phyloP scores from a whole-genome alignment of 2,888 invertebrate genomes.

The Polymixis lichenea region DNA sequence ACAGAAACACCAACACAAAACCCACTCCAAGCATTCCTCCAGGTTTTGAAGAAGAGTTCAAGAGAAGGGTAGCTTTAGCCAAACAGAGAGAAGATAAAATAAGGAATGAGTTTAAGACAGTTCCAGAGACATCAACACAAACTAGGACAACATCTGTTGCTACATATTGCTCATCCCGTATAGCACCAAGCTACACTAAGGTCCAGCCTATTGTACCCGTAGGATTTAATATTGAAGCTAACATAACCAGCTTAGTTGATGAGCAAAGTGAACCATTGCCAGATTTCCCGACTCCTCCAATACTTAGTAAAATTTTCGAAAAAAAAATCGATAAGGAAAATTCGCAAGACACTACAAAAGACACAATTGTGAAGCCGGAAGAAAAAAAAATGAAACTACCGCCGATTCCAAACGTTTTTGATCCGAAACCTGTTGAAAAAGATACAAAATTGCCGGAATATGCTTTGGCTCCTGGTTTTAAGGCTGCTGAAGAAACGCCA shows the following conservation, averaged over 20 bases:
- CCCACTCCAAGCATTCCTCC: constrained; percentile 78
- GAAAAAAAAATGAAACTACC: constrained; percentile 39
- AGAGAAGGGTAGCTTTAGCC: constrained; percentile 56
- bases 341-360: not conserved
- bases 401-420: constrained; percentile 38
- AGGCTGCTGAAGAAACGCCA: constrained; percentile 30
- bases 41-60: constrained; percentile 84
- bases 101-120: constrained; percentile 47
- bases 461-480: constrained; percentile 14
- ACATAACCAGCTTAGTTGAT: constrained; percentile 55
- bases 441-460: constrained; percentile 28
- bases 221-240: constrained; percentile 61
- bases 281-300: constrained; percentile 26
- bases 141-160: constrained; percentile 67
- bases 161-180: constrained; percentile 59
- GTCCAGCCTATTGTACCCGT: constrained; percentile 44
- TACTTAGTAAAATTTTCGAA: constrained; percentile 19
- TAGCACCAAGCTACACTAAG: constrained; percentile 20
- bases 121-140: constrained; percentile 78
- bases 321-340: constrained; percentile 13
- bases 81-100: constrained; percentile 49
- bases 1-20: constrained; percentile 78
- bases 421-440: constrained; percentile 24
- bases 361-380: not conserved
- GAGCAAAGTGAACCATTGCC: constrained; percentile 49